Evolutionary conservation across 2,797 vertebrate species (phyloP).

Genomic region (Sebastes taczanowskii): DNA sequence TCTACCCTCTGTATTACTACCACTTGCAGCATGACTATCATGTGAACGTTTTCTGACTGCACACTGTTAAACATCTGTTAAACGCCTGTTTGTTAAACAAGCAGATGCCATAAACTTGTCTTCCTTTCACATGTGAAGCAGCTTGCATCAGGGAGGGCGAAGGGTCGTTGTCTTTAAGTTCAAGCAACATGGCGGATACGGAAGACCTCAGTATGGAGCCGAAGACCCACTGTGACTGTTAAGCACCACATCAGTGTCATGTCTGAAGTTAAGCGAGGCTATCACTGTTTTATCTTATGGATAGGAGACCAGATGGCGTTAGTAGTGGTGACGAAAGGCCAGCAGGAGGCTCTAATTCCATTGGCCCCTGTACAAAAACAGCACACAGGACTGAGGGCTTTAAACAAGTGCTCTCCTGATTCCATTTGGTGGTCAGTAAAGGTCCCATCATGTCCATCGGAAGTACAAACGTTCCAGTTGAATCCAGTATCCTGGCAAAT

Average conservation of each 20-base stretch:
- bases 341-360: conserved; percentile 66
- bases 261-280: conserved; percentile 44
- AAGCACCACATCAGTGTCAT: conserved; percentile 17
- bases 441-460: conserved; percentile 1
- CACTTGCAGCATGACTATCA: background rate
- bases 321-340: conserved; percentile 63
- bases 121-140: background rate
- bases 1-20: too few species aligned
- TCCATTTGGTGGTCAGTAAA: background rate
- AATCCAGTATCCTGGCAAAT: conserved; percentile 11
- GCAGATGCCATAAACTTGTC: background rate
- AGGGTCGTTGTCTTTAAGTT: background rate
- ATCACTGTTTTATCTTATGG: conserved; percentile 57
- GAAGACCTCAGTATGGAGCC: background rate
- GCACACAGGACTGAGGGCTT: conserved; percentile 13
- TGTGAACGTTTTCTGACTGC: background rate
- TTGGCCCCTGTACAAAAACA: conserved; percentile 44
- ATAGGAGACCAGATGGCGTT: conserved; percentile 61
- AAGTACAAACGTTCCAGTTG: background rate
- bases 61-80: background rate
- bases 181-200: background rate
- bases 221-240: background rate
- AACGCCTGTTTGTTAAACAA: background rate
- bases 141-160: background rate
- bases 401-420: background rate